Evolutionary conservation across 2,113 vertebrate genomes (phyloP), one percentile per base, ranked within the genome.

Genomic region (Phyllostomus discolor): DNA sequence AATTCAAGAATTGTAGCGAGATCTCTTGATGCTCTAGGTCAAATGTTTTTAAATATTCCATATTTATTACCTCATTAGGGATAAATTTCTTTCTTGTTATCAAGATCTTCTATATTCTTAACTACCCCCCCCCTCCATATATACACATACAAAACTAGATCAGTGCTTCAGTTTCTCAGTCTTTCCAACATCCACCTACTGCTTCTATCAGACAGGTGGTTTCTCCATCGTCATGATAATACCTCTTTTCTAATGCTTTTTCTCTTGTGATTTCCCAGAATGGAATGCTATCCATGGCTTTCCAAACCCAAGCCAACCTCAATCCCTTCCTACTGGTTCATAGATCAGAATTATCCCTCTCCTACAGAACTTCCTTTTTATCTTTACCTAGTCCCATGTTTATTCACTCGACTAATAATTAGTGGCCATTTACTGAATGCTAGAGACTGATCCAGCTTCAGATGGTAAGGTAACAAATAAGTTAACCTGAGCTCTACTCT

Each of bases 331-430:
- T 84, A 12, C 31, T 79, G 24, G 15, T 38, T 91, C 69, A 22
- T 28, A 52, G 11, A 38, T 59, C 62, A 86, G 7, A 67, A 10
- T 54, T 82, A 38, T 9, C 3, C 4, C 73, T 94, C 7, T 72
- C 7, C 89, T 52, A 83, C 0, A 83, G 0, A 94, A 94, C 2
- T 76, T 94, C 86, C 22, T 50, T 12, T 94, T 92, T 76, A 59
- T 1, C 33, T 90, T 85, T 67, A 64, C 26, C 28, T 28, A 72
- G 16, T 20, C 14, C 14, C 10, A 90, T 19, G 17, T 95, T 67
- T 80, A 75, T 76, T 90, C 24, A 79, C 15, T 78, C 7, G 38
- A 7, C 5, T 86, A 50, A 10, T 85, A 67, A 83, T 35, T 59
- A 52, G 28, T 69, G 41, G 12, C 9, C 9, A 66, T 52, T 73